A percentile compares a stretch with the other conserved stretches of the same genome.
Conservation (phyloP, 2,797 vertebrate genomes). For the Coregonus ussuriensis region DNA sequence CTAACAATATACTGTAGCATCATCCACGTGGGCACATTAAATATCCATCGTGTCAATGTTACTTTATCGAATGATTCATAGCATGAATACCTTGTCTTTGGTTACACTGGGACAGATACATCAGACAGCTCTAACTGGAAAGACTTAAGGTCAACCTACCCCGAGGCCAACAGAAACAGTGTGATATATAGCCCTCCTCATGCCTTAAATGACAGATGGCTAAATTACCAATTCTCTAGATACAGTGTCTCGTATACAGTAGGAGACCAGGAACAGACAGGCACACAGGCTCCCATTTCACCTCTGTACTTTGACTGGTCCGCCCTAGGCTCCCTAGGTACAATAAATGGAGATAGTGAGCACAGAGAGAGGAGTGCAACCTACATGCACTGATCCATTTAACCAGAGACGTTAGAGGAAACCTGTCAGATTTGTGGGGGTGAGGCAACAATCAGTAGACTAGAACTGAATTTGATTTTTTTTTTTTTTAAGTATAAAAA, state of each 20-base stretch:
- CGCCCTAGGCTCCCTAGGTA: too few species aligned
- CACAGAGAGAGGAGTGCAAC: not conserved
- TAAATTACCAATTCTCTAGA: slow-evolving; percentile 16
- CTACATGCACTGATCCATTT: not conserved
- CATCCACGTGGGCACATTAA: not conserved
- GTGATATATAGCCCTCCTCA: not conserved
- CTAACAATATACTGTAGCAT: not conserved
- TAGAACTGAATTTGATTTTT: not conserved
- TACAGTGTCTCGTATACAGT: slow-evolving; percentile 15
- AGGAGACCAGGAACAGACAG: slow-evolving; percentile 10
- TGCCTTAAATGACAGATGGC: slow-evolving; percentile 26
- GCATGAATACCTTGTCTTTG: not conserved
- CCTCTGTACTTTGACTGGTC: not conserved
- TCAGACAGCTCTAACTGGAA: not conserved
- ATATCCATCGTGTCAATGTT: slow-evolving; percentile 1
- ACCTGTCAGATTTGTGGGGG: not conserved
- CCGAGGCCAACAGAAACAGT: slow-evolving; percentile 7
- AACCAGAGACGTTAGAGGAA: not conserved
- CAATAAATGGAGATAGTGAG: not conserved
- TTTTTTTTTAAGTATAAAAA: too few species aligned
- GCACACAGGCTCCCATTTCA: slow-evolving; percentile 13
- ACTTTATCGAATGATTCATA: slow-evolving; percentile 11
- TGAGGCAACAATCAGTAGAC: not conserved
- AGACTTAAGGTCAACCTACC: not conserved
- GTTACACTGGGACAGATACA: not conserved